Evolutionary conservation across 64 coral and sea anemone genomes (phyloP).

Genomic region (Actinia equina): DNA sequence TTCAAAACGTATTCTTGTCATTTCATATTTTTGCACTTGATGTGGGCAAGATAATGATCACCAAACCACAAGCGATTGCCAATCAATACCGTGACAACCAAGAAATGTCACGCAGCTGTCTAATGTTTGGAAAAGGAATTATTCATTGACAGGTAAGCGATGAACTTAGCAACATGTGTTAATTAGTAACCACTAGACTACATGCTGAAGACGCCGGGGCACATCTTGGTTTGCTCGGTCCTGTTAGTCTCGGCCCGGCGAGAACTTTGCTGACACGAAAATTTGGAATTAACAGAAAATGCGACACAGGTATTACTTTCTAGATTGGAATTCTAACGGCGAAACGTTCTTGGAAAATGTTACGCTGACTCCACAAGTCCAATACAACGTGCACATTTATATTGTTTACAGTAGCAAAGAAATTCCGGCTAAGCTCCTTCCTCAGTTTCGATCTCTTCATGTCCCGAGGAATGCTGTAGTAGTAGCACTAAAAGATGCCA

Average conservation of each 20-base stretch:
- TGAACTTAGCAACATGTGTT: not conserved
- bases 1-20: too few species aligned
- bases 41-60: not conserved
- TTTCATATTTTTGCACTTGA: not conserved
- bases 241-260: too few species aligned
- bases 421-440: conserved; percentile 64
- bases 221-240: too few species aligned
- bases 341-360: conserved; percentile 57
- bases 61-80: not conserved
- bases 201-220: not conserved
- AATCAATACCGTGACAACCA: not conserved
- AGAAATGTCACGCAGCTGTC: not conserved
- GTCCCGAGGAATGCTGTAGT: conserved; percentile 52
- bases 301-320: conserved; percentile 46
- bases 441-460: conserved; percentile 68
- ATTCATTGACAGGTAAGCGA: not conserved
- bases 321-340: conserved; percentile 83
- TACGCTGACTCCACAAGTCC: conserved; percentile 55
- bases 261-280: not conserved
- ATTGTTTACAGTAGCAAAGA: conserved; percentile 69
- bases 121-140: not conserved
- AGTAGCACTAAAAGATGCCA: conserved; percentile 27
- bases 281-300: conserved; percentile 1
- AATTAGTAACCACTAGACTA: not conserved
- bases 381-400: conserved; percentile 65